phyloP scores from a whole-genome alignment of 2,888 invertebrate genomes.

The Hydroisotoma schaefferi region DNA sequence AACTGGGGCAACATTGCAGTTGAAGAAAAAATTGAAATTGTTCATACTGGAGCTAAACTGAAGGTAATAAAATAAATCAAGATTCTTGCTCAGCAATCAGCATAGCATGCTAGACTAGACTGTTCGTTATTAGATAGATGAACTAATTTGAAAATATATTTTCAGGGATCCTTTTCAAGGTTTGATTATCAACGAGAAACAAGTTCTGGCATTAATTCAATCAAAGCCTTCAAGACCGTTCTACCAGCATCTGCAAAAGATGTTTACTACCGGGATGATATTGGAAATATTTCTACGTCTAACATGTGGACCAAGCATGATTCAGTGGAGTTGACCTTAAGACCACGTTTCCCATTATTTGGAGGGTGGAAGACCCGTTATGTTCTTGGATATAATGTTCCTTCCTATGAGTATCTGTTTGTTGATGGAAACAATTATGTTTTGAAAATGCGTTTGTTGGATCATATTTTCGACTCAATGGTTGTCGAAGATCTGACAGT shows the following conservation, averaged over 20 bases:
- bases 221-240: slow-evolving; percentile 79
- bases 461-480: slow-evolving; percentile 97
- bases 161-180: slow-evolving; percentile 80
- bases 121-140: no score
- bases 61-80: slow-evolving; percentile 60
- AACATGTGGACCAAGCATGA: slow-evolving; percentile 83
- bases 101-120: no score
- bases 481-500: slow-evolving; percentile 83
- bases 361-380: slow-evolving; percentile 99
- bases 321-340: slow-evolving; percentile 89
- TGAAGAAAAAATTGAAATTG: slow-evolving; percentile 87
- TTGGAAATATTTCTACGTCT: slow-evolving; percentile 98
- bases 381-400: slow-evolving; percentile 93
- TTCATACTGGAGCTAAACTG: slow-evolving; percentile 86
- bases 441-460: slow-evolving; percentile 88
- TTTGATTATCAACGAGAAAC: slow-evolving; percentile 95
- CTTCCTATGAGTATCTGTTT: slow-evolving; percentile 92
- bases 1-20: slow-evolving; percentile 99
- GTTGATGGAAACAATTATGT: slow-evolving; percentile 67
- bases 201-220: slow-evolving; percentile 79
- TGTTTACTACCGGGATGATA: slow-evolving; percentile 96
- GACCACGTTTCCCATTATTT: slow-evolving; percentile 94
- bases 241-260: slow-evolving; percentile 82
- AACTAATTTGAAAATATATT: slow-evolving; percentile 1
- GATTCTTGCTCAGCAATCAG: no score